phyloP scores from a whole-genome alignment of 2,888 invertebrate genomes.

The Mechanitis mazaeus region DNA sequence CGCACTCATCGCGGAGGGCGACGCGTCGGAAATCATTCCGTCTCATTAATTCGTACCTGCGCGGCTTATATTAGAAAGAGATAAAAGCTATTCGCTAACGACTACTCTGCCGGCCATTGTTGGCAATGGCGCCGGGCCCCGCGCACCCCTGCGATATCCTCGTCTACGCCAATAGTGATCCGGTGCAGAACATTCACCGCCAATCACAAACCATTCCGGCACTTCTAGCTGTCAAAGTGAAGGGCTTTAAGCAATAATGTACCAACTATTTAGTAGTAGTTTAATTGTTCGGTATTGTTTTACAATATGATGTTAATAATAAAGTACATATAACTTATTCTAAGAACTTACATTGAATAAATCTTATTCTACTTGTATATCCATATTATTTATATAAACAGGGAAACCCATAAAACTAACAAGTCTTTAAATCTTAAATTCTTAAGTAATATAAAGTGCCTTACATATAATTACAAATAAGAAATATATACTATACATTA shows the following conservation, averaged over 20 bases:
- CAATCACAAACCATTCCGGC: slow-evolving; percentile 77
- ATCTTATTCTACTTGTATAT: too few species aligned
- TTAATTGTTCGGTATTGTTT: slow-evolving; percentile 26
- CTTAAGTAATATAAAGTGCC: too few species aligned
- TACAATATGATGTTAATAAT: slow-evolving; percentile 6
- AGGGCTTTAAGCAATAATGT: slow-evolving; percentile 61
- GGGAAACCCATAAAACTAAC: too few species aligned
- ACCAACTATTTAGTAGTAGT: slow-evolving; percentile 43
- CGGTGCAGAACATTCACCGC: slow-evolving; percentile 76
- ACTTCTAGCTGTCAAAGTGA: slow-evolving; percentile 76
- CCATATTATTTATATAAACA: too few species aligned
- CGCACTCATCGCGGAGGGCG: slow-evolving; percentile 45
- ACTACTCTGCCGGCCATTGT: slow-evolving; percentile 73
- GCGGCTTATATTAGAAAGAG: slow-evolving; percentile 75
- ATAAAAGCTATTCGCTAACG: slow-evolving; percentile 77
- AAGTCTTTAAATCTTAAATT: too few species aligned
- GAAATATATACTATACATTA: too few species aligned
- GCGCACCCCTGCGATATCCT: slow-evolving; percentile 59
- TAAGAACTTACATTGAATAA: too few species aligned
- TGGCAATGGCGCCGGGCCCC: slow-evolving; percentile 72
- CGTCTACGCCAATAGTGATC: slow-evolving; percentile 74
- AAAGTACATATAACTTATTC: background rate
- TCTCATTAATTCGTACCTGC: slow-evolving; percentile 77
- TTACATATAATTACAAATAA: too few species aligned
- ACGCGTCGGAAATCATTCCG: slow-evolving; percentile 67